Percentiles rank a stretch among this genome's conserved stretches.
Conservation (phyloP, 2,888 invertebrate genomes). For the Nomada goodeniana region DNA sequence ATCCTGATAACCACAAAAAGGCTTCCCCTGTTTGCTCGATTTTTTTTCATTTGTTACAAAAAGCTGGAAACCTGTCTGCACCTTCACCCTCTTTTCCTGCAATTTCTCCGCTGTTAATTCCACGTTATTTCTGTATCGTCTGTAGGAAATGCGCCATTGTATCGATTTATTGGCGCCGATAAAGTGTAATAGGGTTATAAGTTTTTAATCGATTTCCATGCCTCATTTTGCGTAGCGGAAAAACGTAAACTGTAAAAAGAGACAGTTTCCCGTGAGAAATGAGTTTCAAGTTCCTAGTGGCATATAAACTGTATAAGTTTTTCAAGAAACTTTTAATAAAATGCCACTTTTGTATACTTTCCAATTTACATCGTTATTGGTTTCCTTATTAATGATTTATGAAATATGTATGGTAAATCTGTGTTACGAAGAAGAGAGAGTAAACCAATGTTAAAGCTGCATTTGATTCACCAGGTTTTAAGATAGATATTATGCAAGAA, state of each 20-base stretch:
- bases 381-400: too few species aligned
- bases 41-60: neutral
- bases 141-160: constrained; percentile 36
- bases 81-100: neutral
- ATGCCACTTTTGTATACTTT: too few species aligned
- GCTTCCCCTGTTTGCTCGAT: neutral
- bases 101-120: neutral
- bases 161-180: constrained; percentile 46
- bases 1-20: neutral
- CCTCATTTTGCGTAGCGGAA: constrained; percentile 19
- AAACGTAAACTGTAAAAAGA: constrained; percentile 14
- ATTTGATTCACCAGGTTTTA: too few species aligned
- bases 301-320: neutral
- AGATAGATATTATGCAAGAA: too few species aligned
- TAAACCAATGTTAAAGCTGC: too few species aligned
- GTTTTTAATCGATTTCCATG: constrained; percentile 47
- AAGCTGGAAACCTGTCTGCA: neutral
- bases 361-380: too few species aligned
- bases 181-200: constrained; percentile 45
- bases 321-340: neutral
- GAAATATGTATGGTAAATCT: too few species aligned
- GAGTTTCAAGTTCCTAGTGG: neutral
- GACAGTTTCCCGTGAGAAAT: neutral
- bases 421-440: too few species aligned
- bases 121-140: constrained; percentile 31